Base-by-base conservation (phyloP, 2,113 vertebrate genomes). In the Smithornis capensis region DNA sequence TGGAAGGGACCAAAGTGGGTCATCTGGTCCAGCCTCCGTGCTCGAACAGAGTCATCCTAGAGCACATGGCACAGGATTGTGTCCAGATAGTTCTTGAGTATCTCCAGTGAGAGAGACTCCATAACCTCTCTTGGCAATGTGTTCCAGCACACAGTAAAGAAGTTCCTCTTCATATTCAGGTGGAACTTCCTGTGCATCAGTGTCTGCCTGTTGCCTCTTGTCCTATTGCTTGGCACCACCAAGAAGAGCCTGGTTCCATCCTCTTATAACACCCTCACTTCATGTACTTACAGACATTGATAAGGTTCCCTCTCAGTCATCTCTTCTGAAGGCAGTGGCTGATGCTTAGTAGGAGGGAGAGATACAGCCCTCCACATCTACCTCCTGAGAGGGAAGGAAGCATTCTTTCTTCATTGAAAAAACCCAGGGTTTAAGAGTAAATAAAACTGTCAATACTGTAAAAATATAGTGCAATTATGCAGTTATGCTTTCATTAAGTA, bases 241-340 rank as follows among this genome's bases (percentile, higher is more conserved):
- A 0, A 67, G 52, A 23, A 52, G 23, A 67, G 27, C 33, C 52
- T 74, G 37, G 60, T 28, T 74, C 23, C 33, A 1, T 37, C 44
- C 5, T 81, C 27, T 33, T 19, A 27, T 19, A 27, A 38, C 18
- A 67, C 0, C 0, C 14, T 50, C 37, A 31, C 44, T 65, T 65
- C 44, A 88, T 9, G 23, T 10, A 40, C 29, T 19, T 21, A 49
- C 4, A 28, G 22, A 28, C 37, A 52, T 8, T 37, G 44, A 44
- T 0, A 1, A 52, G 22, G 60, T 14, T 22, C 8, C 33, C 27
- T 16, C 33, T 57, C 52, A 44, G 31, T 8, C 2, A 0, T 23
- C 50, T 33, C 19, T 42, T 57, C 50, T 42, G 42, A 73, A 33
- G 59, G 50, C 59, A 31, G 49, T 15, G 37, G 38, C 42, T 77